These are phyloP conservation scores for Oncorhynchus keta DNA, from an alignment of 2,113 vertebrate species.

Conservation along the genomic window DNA sequence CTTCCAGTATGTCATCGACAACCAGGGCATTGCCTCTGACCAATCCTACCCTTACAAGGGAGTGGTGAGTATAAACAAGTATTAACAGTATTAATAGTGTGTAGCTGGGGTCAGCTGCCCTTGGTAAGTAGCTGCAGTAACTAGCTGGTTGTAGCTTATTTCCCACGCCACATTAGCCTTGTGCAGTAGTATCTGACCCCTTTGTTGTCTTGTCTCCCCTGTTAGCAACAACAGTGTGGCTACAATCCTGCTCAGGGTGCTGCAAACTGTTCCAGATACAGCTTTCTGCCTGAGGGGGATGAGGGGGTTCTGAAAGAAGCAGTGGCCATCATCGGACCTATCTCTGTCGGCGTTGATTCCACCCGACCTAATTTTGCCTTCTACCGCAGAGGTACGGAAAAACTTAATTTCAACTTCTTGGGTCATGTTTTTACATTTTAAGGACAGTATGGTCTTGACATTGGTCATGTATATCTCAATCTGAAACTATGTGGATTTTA, in stretches of 20 bases:
- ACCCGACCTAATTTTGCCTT: slow-evolving; percentile 74
- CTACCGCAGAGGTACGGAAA: slow-evolving; percentile 75
- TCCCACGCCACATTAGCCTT: background rate
- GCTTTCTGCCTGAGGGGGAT: slow-evolving; percentile 53
- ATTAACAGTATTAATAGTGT: no score
- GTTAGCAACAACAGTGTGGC: slow-evolving; percentile 71
- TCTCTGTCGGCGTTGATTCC: slow-evolving; percentile 82
- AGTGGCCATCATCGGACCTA: slow-evolving; percentile 75
- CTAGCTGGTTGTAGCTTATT: background rate
- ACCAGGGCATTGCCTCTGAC: slow-evolving; percentile 64
- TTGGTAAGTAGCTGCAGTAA: background rate
- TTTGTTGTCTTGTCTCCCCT: background rate
- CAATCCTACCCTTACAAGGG: slow-evolving; percentile 55
- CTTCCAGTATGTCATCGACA: slow-evolving; percentile 62
- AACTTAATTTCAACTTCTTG: background rate
- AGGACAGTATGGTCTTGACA: no score
- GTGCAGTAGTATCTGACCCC: background rate
- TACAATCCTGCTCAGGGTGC: slow-evolving; percentile 67
- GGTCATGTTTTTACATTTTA: no score
- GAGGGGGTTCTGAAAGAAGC: slow-evolving; percentile 71
- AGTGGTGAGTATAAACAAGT: slow-evolving; percentile 38
- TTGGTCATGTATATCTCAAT: background rate
- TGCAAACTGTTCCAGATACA: slow-evolving; percentile 77
- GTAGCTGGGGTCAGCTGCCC: no score
- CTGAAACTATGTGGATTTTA: background rate